Evolutionary conservation across 2,888 invertebrate species (phyloP).

Genomic region (Drosophila rubida): DNA sequence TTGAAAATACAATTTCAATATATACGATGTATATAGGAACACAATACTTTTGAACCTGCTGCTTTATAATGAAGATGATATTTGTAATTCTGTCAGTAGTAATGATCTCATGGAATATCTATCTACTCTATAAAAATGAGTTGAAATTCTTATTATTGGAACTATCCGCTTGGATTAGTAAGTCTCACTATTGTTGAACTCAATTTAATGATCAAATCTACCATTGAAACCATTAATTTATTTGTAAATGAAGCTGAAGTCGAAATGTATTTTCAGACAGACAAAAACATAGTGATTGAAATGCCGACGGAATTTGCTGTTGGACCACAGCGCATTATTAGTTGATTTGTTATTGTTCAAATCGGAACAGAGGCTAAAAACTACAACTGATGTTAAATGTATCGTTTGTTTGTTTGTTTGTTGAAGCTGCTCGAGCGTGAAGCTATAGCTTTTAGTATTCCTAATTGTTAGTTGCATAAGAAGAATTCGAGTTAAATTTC

Average conservation of each 20-base stretch:
- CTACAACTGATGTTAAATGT: conserved; percentile 33
- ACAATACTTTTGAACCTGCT: conserved; percentile 10
- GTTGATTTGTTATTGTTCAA: conserved; percentile 25
- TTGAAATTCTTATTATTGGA: conserved; percentile 5
- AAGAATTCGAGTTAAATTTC: conserved; percentile 68
- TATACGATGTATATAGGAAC: conserved; percentile 16
- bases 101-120: conserved; percentile 19
- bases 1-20: conserved; percentile 10
- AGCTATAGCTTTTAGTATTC: conserved; percentile 40
- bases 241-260: conserved; percentile 2
- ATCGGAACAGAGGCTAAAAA: conserved; percentile 16
- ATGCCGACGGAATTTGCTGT: conserved; percentile 33
- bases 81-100: neutral
- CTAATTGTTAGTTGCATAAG: conserved; percentile 46
- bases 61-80: conserved; percentile 5
- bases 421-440: conserved; percentile 24
- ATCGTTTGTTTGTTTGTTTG: conserved; percentile 3
- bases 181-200: conserved; percentile 10
- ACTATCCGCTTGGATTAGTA: neutral
- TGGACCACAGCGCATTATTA: conserved; percentile 27
- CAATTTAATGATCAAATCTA: conserved; percentile 22
- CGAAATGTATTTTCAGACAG: conserved; percentile 9
- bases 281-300: conserved; percentile 10
- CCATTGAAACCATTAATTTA: conserved; percentile 39
- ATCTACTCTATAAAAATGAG: conserved; percentile 11